Percentiles rank a stretch among this genome's conserved stretches.
These are phyloP conservation scores for Hippocampus kuda DNA, from an alignment of 2,797 vertebrate species.

Conservation along the genomic window DNA sequence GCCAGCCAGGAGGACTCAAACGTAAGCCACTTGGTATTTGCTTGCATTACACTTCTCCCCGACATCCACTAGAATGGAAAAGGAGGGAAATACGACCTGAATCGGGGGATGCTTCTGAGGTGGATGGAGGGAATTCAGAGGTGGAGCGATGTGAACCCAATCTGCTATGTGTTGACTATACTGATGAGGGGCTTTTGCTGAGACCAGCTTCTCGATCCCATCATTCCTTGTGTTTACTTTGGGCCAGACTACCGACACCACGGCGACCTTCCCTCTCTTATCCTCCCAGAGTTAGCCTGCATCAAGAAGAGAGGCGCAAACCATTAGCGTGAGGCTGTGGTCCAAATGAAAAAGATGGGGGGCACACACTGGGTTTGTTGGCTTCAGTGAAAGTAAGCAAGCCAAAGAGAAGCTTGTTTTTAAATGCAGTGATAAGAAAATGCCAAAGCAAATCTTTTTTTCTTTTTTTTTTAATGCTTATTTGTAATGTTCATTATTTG, in stretches of 20 bases:
- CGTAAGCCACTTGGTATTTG: slow-evolving; percentile 54
- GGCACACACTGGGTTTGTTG: slow-evolving; percentile 5
- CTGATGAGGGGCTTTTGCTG: slow-evolving; percentile 61
- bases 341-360: slow-evolving; percentile 3
- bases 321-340: slow-evolving; percentile 20
- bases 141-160: slow-evolving; percentile 58
- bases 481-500: neutral
- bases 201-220: slow-evolving; percentile 59
- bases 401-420: neutral
- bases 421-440: neutral
- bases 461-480: neutral
- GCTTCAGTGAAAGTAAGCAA: slow-evolving; percentile 22
- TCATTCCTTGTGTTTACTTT: slow-evolving; percentile 65
- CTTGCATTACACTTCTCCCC: slow-evolving; percentile 53
- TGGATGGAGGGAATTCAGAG: slow-evolving; percentile 32
- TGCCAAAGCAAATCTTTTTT: neutral
- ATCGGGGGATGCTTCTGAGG: slow-evolving; percentile 53
- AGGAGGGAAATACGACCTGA: slow-evolving; percentile 52
- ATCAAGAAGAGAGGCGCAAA: slow-evolving; percentile 20
- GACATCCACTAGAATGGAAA: slow-evolving; percentile 54
- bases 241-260: slow-evolving; percentile 29
- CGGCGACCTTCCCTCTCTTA: slow-evolving; percentile 24
- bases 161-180: slow-evolving; percentile 64
- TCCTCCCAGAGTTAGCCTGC: slow-evolving; percentile 22
- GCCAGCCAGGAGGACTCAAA: slow-evolving; percentile 14